Evolutionary conservation across 2,113 vertebrate species (phyloP).

Genomic region (Hyperopisus bebe): DNA sequence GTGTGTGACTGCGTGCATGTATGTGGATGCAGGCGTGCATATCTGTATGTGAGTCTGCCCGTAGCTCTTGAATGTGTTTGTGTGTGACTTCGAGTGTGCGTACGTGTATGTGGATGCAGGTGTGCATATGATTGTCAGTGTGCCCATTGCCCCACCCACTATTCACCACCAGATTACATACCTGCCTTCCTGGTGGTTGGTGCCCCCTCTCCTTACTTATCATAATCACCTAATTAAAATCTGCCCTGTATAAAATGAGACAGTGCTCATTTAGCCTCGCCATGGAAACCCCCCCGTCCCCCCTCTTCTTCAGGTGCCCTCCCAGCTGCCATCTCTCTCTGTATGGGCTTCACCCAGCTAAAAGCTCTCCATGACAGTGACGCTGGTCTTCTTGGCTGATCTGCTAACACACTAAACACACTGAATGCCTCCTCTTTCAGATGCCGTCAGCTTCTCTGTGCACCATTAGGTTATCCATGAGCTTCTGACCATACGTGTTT

Average conservation of each 20-base stretch:
- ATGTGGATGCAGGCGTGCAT: background rate
- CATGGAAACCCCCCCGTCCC: background rate
- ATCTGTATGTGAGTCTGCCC: slow-evolving; percentile 1
- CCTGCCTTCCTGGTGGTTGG: background rate
- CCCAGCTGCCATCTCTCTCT: background rate
- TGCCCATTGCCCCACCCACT: background rate
- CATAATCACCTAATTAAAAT: background rate
- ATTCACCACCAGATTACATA: background rate
- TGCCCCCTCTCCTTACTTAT: background rate
- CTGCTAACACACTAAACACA: background rate
- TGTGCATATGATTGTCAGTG: background rate
- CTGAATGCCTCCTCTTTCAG: background rate
- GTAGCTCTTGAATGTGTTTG: background rate
- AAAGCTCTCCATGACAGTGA: background rate
- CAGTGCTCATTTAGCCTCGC: background rate
- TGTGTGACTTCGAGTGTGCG: no score
- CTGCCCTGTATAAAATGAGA: background rate
- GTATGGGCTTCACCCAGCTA: background rate
- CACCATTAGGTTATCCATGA: background rate
- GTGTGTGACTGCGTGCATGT: background rate
- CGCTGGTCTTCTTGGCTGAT: background rate
- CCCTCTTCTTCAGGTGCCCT: background rate
- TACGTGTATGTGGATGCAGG: background rate
- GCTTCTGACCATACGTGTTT: background rate
- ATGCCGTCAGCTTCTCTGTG: background rate